Evolutionary conservation across 2,113 vertebrate species (phyloP), one percentile per base, ranked within the genome.

Genomic region (Ranitomeya variabilis): DNA sequence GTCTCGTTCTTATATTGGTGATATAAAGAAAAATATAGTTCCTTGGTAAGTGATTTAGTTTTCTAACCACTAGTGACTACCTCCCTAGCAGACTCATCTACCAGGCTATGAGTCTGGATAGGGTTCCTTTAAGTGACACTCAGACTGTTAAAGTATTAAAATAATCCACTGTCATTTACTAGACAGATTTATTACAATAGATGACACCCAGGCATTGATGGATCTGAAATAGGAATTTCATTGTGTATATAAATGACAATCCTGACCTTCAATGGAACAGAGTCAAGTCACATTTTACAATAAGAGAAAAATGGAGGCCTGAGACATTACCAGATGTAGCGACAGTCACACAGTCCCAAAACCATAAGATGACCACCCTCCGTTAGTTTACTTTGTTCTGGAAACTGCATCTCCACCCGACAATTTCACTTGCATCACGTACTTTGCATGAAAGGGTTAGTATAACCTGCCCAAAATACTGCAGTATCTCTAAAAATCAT

Each of bases 201-300:
- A 81, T 81, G 31, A 11, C 16, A 19, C 13, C 8, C 37, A 21
- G 37, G 52, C 18, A 52, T 51, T 76, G 73, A 76, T 76, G 18
- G 45, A 76, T 76, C 51, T 21, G 16, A 21, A 51, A 76, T 76
- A 19, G 19, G 37, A 76, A 14, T 52, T 76, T 76, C 37, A 76
- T 76, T 76, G 73, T 52, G 18, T 76, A 52, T 76, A 76, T 21
- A 51, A 76, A 76, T 76, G 37, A 76, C 45, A 45, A 76, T 16
- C 52, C 45, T 76, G 73, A 76, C 73, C 73, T 51, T 76, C 73
- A 51, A 11, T 76, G 73, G 9, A 45, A 51, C 73, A 76, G 14
- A 76, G 52, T 45, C 45, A 21, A 8, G 10, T 31, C 52, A 4
- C 4, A 52, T 52, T 76, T 21, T 51, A 0, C 19, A 52, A 52